Evolutionary conservation across 2,797 vertebrate species (phyloP).

Genomic region (Scolopax rusticola): DNA sequence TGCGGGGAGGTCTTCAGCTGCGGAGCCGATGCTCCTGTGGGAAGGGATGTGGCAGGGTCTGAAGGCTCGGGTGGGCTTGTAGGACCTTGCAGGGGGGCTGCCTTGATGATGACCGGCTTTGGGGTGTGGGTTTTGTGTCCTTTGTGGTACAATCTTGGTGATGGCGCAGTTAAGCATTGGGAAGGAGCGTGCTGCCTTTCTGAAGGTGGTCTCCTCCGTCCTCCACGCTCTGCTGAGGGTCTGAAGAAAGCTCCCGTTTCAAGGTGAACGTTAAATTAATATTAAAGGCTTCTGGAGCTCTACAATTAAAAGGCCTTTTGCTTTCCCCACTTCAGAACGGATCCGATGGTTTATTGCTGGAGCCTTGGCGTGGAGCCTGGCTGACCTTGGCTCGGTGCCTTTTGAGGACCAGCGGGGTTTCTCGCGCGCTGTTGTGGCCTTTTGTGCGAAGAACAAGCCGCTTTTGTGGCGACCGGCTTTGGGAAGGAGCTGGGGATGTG

Average conservation of each 20-base stretch:
- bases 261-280: constrained; percentile 23
- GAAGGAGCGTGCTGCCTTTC: neutral
- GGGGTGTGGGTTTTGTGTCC: rapidly evolving
- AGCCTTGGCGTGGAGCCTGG: constrained; percentile 46
- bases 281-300: neutral
- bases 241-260: neutral
- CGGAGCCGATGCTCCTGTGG: neutral
- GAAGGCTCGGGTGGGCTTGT: rapidly evolving
- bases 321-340: neutral
- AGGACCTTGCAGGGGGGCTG: neutral
- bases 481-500: neutral
- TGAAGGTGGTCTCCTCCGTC: neutral
- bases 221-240: rapidly evolving
- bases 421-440: constrained; percentile 1
- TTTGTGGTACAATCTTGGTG: rapidly evolving
- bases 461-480: constrained; percentile 14
- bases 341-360: neutral
- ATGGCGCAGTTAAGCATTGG: rapidly evolving
- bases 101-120: rapidly evolving
- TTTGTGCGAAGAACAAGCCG: constrained; percentile 27
- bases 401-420: neutral
- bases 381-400: constrained; percentile 42
- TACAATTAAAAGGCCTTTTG: constrained; percentile 39
- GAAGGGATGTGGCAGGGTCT: neutral
- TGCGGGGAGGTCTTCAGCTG: neutral